Evolutionary conservation across 37 sponge, comb jelly and placozoan genomes (phyloP).

Genomic region (Diacarnus erythraeanus): DNA sequence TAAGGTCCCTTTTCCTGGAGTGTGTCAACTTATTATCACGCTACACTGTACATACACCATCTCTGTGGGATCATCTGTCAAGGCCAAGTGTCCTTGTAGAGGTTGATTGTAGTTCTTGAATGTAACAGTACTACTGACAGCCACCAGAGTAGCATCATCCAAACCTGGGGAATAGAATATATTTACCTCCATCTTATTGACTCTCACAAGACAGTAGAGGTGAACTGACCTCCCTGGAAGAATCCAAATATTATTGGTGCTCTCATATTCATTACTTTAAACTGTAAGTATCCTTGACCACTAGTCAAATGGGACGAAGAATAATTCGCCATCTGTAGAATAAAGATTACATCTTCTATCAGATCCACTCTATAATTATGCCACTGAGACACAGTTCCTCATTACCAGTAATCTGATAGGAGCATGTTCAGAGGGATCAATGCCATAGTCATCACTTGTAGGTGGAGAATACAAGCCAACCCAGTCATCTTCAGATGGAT

Average conservation of each 20-base stretch:
- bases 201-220: neutral
- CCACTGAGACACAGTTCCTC: too few relatives aligned
- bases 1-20: too few relatives aligned
- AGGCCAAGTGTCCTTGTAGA: constrained; percentile 64
- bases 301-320: too few relatives aligned
- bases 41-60: constrained; percentile 73
- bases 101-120: constrained; percentile 70
- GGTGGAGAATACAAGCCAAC: constrained; percentile 71
- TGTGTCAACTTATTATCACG: too few relatives aligned
- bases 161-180: constrained; percentile 1
- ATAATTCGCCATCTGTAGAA: constrained; percentile 34
- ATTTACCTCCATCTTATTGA: neutral
- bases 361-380: too few relatives aligned
- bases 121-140: constrained; percentile 37
- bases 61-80: constrained; percentile 47
- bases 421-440: constrained; percentile 42
- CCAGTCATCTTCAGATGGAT: constrained; percentile 51
- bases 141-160: constrained; percentile 29
- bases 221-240: constrained; percentile 44
- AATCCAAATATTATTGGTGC: constrained; percentile 52
- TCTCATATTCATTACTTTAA: constrained; percentile 66
- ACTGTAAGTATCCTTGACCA: constrained; percentile 39
- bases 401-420: constrained; percentile 60
- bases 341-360: too few relatives aligned
- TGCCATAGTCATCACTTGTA: constrained; percentile 20